phyloP scores from a whole-genome alignment of 2,797 vertebrate species.

The Siniperca obscura region DNA sequence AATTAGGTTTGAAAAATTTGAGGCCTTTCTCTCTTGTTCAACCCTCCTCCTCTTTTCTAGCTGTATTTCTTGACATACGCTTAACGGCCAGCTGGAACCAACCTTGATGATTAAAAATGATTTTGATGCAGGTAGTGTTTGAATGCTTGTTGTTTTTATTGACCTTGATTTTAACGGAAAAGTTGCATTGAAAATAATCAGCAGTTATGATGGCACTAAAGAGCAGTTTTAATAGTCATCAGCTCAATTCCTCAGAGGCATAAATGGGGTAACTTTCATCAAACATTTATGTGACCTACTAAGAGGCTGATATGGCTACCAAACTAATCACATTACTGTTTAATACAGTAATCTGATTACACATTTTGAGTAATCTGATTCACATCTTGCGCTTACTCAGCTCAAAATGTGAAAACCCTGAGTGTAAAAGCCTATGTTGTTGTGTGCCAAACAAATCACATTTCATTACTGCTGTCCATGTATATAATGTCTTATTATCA shows the following conservation, averaged over 20 bases:
- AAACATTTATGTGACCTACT: slow-evolving; percentile 51
- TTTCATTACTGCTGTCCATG: slow-evolving; percentile 65
- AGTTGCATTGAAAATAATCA: slow-evolving; percentile 40
- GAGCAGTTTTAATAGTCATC: slow-evolving; percentile 29
- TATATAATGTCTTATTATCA: slow-evolving; percentile 75
- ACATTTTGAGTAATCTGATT: too few species aligned
- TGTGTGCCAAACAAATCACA: slow-evolving; percentile 68
- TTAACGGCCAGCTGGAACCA: slow-evolving; percentile 42
- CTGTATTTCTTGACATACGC: slow-evolving; percentile 32
- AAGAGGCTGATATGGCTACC: slow-evolving; percentile 36
- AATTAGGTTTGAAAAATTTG: slow-evolving; percentile 44
- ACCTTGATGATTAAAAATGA: slow-evolving; percentile 42
- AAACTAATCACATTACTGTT: slow-evolving; percentile 52
- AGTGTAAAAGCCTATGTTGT: slow-evolving; percentile 33
- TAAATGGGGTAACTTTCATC: slow-evolving; percentile 34
- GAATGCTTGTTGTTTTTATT: slow-evolving; percentile 51
- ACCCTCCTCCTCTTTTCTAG: slow-evolving; percentile 35
- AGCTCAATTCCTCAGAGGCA: slow-evolving; percentile 40
- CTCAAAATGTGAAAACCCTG: slow-evolving; percentile 22
- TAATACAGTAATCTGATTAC: slow-evolving; percentile 6
- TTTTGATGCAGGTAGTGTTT: slow-evolving; percentile 62
- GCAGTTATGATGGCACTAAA: slow-evolving; percentile 35
- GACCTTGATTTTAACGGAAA: slow-evolving; percentile 54
- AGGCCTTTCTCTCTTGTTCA: slow-evolving; percentile 57
- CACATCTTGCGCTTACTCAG: slow-evolving; percentile 1